Percentiles rank a stretch among this genome's conserved stretches.
phyloP scores from a whole-genome alignment of 1,140 invertebrate genomes.

The Bombus haemorrhoidalis region DNA sequence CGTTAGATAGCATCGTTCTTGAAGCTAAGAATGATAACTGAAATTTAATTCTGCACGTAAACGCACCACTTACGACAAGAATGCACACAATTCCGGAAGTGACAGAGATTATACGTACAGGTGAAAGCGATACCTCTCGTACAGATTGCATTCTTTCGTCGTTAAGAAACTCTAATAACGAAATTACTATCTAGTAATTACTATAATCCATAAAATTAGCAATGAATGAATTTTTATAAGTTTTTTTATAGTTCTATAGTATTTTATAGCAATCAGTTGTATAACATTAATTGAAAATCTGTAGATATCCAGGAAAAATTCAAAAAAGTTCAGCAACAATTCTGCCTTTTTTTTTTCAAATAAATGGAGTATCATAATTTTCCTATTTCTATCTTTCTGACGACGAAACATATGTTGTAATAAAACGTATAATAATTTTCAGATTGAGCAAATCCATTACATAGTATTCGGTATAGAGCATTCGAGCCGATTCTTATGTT shows the following conservation, averaged over 20 bases:
- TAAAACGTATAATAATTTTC: not conserved
- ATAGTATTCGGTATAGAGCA: not conserved
- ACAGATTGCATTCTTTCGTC: slow-evolving; percentile 18
- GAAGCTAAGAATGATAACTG: not conserved
- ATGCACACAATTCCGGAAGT: slow-evolving; percentile 32
- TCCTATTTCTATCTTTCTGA: no score
- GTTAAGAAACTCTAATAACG: not conserved
- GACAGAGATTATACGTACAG: not conserved
- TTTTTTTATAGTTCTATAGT: not conserved
- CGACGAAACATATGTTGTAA: not conserved
- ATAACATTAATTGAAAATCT: no score
- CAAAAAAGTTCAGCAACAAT: no score
- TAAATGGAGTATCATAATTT: no score
- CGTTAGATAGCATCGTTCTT: not conserved
- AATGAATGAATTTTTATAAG: not conserved
- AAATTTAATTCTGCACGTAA: slow-evolving; percentile 14
- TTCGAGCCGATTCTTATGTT: not conserved
- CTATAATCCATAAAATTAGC: not conserved
- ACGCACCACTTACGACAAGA: slow-evolving; percentile 28
- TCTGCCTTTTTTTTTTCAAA: no score
- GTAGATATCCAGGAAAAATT: no score
- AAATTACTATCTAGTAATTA: not conserved
- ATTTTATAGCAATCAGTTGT: no score
- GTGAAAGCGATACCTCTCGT: slow-evolving; percentile 37
- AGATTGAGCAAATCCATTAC: not conserved